Evolutionary conservation across 1,140 invertebrate species (phyloP).

Genomic region (Hermatobates lingyangjiaoensis): DNA sequence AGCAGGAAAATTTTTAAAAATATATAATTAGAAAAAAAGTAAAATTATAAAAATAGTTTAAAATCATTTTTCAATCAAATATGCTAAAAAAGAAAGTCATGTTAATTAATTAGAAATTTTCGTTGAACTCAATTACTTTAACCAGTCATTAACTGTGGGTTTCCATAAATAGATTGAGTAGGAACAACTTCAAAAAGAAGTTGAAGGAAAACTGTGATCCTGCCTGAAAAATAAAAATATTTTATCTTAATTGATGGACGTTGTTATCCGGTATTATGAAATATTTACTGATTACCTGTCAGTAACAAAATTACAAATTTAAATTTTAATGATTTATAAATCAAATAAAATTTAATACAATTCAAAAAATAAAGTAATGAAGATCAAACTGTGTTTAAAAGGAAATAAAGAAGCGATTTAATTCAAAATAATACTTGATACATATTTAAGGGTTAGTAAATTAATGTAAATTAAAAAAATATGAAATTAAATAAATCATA

Average conservation of each 20-base stretch:
- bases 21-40: too few relatives aligned
- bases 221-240: constrained; percentile 39
- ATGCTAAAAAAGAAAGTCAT: too few relatives aligned
- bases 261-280: not conserved
- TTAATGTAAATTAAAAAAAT: too few relatives aligned
- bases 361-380: not conserved
- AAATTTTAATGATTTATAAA: not conserved
- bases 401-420: not conserved
- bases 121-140: too few relatives aligned
- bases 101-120: too few relatives aligned
- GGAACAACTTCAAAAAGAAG: constrained; percentile 79
- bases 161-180: constrained; percentile 56
- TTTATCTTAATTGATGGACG: not conserved
- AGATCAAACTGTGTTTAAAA: not conserved
- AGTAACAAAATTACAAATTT: not conserved
- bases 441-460: too few relatives aligned
- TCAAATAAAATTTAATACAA: not conserved
- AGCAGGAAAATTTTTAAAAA: too few relatives aligned
- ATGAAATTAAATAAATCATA: too few relatives aligned
- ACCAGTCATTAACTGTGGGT: too few relatives aligned
- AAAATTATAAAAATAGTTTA: too few relatives aligned
- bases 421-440: too few relatives aligned
- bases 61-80: too few relatives aligned
- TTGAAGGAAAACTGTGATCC: constrained; percentile 75
- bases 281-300: not conserved